Evolutionary conservation across 2,797 vertebrate genomes (phyloP).

Genomic region (Dermochelys coriacea): DNA sequence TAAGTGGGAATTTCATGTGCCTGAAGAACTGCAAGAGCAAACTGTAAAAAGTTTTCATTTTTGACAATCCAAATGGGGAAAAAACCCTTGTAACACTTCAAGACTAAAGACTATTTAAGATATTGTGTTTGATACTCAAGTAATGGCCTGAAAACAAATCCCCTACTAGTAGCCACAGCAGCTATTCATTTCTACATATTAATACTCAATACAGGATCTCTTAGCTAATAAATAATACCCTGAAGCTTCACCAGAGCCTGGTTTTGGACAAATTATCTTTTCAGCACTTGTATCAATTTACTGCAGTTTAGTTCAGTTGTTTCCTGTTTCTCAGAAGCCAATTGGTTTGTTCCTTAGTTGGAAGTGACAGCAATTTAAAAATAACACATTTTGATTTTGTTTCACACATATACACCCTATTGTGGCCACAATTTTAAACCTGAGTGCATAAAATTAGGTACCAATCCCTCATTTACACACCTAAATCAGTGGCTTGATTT

Average conservation of each 20-base stretch:
- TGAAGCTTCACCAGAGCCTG: conserved; percentile 60
- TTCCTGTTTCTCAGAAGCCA: conserved; percentile 65
- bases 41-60: conserved; percentile 13
- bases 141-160: conserved; percentile 10
- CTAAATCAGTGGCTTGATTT: not conserved
- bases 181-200: conserved; percentile 34
- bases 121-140: not conserved
- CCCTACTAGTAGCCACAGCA: conserved; percentile 28
- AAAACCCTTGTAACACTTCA: conserved; percentile 28
- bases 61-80: not conserved
- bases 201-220: conserved; percentile 42
- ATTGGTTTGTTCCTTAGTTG: conserved; percentile 30
- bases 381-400: not conserved
- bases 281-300: conserved; percentile 71
- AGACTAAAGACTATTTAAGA: not conserved
- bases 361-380: not conserved
- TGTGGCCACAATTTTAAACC: not conserved
- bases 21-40: not conserved
- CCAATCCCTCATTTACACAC: not conserved
- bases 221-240: conserved; percentile 69
- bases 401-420: not conserved
- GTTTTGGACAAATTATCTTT: conserved; percentile 70
- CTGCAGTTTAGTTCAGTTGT: conserved; percentile 53
- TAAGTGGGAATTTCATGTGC: not conserved
- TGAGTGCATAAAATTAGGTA: not conserved